Evolutionary conservation across 2,888 invertebrate genomes (phyloP).

Genomic region (Caprella mutica): DNA sequence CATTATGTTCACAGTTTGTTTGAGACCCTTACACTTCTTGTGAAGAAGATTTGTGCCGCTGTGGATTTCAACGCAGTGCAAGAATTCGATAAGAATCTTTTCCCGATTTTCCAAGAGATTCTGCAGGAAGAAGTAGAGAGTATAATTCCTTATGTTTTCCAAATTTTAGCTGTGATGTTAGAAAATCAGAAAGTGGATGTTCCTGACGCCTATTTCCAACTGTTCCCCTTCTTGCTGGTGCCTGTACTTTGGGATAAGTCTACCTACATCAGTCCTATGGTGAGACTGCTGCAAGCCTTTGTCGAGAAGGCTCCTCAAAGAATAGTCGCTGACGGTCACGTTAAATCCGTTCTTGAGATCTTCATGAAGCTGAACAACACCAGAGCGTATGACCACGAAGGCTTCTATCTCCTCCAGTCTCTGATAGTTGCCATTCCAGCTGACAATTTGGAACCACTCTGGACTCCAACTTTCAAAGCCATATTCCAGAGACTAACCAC

Average conservation of each 20-base stretch:
- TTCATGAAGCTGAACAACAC: slow-evolving; percentile 95
- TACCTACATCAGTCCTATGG: slow-evolving; percentile 86
- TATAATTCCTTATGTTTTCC: slow-evolving; percentile 97
- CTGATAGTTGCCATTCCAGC: slow-evolving; percentile 49
- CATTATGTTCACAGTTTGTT: slow-evolving; percentile 98
- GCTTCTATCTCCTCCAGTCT: slow-evolving; percentile 77
- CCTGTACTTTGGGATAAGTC: slow-evolving; percentile 87
- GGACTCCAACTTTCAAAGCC: slow-evolving; percentile 77
- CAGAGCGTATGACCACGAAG: slow-evolving; percentile 75
- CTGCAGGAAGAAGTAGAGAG: slow-evolving; percentile 90
- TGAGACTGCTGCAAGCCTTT: slow-evolving; percentile 79
- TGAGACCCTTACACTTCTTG: slow-evolving; percentile 79
- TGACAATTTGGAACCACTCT: slow-evolving; percentile 58
- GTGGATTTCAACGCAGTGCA: slow-evolving; percentile 61
- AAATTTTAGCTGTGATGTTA: slow-evolving; percentile 82
- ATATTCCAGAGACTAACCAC: slow-evolving; percentile 87
- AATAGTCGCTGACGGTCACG: slow-evolving; percentile 56
- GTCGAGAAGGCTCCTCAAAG: slow-evolving; percentile 59
- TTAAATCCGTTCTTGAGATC: slow-evolving; percentile 71
- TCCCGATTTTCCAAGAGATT: slow-evolving; percentile 90
- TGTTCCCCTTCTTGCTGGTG: slow-evolving; percentile 78
- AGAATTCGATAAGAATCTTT: slow-evolving; percentile 81
- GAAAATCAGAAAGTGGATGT: slow-evolving; percentile 48
- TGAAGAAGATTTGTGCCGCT: slow-evolving; percentile 73
- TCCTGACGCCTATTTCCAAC: slow-evolving; percentile 72